phyloP scores from a whole-genome alignment of 2,797 vertebrate species.

The Melanotaenia trifasciata region DNA sequence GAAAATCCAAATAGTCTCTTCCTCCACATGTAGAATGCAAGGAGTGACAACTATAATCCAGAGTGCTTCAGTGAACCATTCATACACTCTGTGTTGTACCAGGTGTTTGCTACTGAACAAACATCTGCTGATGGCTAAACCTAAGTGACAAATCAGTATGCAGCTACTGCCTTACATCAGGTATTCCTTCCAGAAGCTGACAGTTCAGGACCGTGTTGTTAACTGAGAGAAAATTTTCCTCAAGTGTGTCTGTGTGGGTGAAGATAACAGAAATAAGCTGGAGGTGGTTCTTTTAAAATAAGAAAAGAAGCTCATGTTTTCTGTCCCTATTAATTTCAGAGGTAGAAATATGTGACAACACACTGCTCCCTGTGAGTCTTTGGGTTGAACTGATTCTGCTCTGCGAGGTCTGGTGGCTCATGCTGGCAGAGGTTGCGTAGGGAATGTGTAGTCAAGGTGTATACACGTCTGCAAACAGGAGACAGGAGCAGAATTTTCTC shows the following conservation, averaged over 20 bases:
- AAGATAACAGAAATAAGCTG: conserved; percentile 35
- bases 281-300: neutral
- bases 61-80: no score
- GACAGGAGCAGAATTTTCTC: neutral
- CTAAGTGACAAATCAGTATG: conserved; percentile 41
- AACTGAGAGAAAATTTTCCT: conserved; percentile 50
- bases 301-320: conserved; percentile 13
- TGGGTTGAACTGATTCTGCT: conserved; percentile 6
- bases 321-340: conserved; percentile 33
- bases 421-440: neutral
- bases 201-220: conserved; percentile 46
- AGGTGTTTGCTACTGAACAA: conserved; percentile 4
- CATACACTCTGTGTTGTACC: neutral
- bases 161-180: conserved; percentile 28
- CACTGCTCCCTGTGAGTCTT: conserved; percentile 5
- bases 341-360: conserved; percentile 18
- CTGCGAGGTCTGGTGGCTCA: neutral
- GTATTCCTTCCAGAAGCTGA: conserved; percentile 34
- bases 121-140: conserved; percentile 19
- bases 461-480: neutral
- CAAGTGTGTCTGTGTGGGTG: conserved; percentile 35
- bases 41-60: no score
- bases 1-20: no score
- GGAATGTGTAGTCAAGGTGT: conserved; percentile 3
- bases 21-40: no score